Percentiles rank a stretch among this genome's conserved stretches.
These are phyloP conservation scores for Thermophis baileyi DNA, from an alignment of 2,113 vertebrate genomes.

Conservation along the genomic window DNA sequence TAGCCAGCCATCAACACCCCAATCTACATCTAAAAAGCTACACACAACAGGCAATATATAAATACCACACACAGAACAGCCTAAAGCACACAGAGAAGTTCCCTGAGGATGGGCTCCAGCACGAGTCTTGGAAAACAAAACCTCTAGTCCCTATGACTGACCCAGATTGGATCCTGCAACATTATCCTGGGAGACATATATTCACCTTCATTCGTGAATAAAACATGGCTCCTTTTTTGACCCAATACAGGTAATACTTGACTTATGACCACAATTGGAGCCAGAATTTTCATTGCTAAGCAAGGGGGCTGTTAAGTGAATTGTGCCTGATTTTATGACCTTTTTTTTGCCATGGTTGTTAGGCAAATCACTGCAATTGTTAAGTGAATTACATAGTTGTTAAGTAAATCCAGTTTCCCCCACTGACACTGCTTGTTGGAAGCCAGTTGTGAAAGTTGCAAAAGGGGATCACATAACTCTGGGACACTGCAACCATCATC, in stretches of 20 bases:
- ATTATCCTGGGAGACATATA: too few species aligned
- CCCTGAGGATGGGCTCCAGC: too few species aligned
- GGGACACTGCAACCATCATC: background rate
- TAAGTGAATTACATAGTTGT: background rate
- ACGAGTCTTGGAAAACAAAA: too few species aligned
- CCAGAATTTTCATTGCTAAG: background rate
- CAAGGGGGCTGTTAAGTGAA: background rate
- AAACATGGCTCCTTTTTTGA: background rate
- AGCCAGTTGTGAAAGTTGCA: background rate
- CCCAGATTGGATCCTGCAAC: too few species aligned
- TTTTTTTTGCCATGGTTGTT: background rate
- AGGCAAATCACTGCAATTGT: background rate
- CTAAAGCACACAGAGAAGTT: too few species aligned
- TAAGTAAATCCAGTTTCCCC: background rate
- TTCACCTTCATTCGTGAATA: too few species aligned
- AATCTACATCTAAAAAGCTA: too few species aligned
- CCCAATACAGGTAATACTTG: background rate
- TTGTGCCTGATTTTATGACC: background rate
- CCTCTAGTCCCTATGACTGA: too few species aligned
- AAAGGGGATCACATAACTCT: background rate
- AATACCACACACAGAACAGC: too few species aligned
- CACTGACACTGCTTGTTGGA: background rate
- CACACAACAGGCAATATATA: too few species aligned
- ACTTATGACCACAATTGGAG: background rate
- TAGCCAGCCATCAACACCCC: too few species aligned